Percentiles rank a stretch among this genome's conserved stretches.
These are phyloP conservation scores for Enteromius paludinosus DNA, from an alignment of 2,797 vertebrate species.

Conservation along the genomic window DNA sequence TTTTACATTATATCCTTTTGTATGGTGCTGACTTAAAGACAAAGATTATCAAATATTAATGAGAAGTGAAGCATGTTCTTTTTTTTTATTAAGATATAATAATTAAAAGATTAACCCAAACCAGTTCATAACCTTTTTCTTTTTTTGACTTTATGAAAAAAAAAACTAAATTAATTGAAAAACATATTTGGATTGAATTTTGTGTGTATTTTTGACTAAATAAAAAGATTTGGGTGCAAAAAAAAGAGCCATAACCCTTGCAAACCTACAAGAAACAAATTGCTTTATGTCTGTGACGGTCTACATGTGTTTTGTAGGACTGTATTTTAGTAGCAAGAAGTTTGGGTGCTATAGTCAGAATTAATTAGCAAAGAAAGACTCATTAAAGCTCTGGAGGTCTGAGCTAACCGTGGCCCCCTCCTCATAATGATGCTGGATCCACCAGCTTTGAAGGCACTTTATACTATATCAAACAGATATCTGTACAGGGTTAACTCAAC, in stretches of 20 bases:
- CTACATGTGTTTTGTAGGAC: constrained; percentile 14
- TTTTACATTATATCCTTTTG: neutral
- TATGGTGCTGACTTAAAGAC: neutral
- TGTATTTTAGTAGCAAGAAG: constrained; percentile 41
- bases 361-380: constrained; percentile 77
- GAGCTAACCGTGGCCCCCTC: constrained; percentile 74
- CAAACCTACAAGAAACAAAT: neutral
- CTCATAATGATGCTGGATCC: constrained; percentile 77
- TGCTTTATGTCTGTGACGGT: neutral
- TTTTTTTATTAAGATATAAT: neutral
- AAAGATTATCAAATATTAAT: neutral
- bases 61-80: neutral
- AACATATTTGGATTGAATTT: neutral
- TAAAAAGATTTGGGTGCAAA: neutral
- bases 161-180: neutral
- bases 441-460: constrained; percentile 56
- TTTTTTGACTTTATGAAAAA: no score
- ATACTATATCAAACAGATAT: constrained; percentile 68
- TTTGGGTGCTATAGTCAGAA: constrained; percentile 23
- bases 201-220: neutral
- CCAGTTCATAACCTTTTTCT: no score
- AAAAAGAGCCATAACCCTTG: neutral
- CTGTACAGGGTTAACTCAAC: constrained; percentile 68
- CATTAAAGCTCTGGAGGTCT: constrained; percentile 70
- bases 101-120: neutral